Evolutionary conservation across 2,888 invertebrate species (phyloP), one percentile per base, ranked within the genome.

Genomic region (Cantharis rustica): DNA sequence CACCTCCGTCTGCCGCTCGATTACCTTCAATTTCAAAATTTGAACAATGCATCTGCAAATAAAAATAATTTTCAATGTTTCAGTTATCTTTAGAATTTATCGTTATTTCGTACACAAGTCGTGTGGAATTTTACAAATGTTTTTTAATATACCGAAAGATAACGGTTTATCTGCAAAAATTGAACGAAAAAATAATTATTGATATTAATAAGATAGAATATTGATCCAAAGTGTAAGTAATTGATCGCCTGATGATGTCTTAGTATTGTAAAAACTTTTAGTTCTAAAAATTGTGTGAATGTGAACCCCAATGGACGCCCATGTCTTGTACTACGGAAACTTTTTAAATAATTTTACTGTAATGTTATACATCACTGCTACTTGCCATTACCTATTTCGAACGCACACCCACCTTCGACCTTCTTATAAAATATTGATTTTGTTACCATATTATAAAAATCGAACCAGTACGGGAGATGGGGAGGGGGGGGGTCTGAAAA

Each of bases 41-140:
- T 72, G 87, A 84, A 84, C 87, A 87, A 83, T 88, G 88, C 88
- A 88, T 88, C 88, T 88, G 85, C 9, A 87, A 87, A 23, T 64
- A 77, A 81, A 81, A 73, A 76, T 26, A n/a, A 31, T 16, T 20
- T 15, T 20, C 61, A 23, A 23, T 23, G 9, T 9, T 23, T 9
- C 5, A 23, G 23, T 23, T 23, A 23, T 23, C 20, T 23, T 23
- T 23, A 23, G 20, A 23, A 23, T 23, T 23, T 23, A 23, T 23
- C 20, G 1, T 9, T 23, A 23, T 23, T 23, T 23, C 23, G 23
- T 23, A 23, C 23, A 23, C 15, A 72, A n/a, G 1, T 15, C 11
- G 20, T 68, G 3, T 27, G 16, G 15, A 10, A 15, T 15, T 26
- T 26, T 27, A 1, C 13, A 47, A 47, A n/a, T n/a, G 5, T 7